Base-by-base conservation (phyloP, 2,888 invertebrate genomes). In the Oeneis ivallda region DNA sequence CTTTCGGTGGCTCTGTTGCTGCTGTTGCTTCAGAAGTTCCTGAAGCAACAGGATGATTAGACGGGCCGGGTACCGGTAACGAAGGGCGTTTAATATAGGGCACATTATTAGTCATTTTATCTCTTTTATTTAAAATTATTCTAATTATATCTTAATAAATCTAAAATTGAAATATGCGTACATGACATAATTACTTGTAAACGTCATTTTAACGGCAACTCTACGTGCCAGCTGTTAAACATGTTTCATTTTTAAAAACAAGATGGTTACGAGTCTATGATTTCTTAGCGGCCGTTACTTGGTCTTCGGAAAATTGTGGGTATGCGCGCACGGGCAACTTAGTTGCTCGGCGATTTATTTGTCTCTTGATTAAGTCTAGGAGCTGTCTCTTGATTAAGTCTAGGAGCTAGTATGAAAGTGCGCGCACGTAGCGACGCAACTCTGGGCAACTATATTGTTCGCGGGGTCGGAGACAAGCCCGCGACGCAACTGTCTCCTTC, bases 51-150 rank as follows among this genome's bases (percentile, higher is more conserved):
- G 58, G n/a, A 34, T 70, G 65, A 37, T 71, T 72, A 2, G 74
- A 74, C 3, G 72, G 62, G 1, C 68, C 68, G 7, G 74, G 71
- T 41, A 65, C 26, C 11, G 69, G 69, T 9, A 70, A 53, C 8
- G 67, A 67, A 37, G 69, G 69, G 1, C 60, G 67, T 53, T 65
- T 70, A 47, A 57, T 61, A 19, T 57, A 10, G 7, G 17, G 4
- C 17, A 10, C 39, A 9, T 39, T 34, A 39, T 49, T 17, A 13
- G 41, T 0, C 41, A 17, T 54, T 37, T 34, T 47, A 50, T 50
- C 37, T 17, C 13, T 39, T 60, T 19, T 49, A 49, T 50, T 37
- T 37, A 19, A 17, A 34, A 49, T 19, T 50, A 49, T 39, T 10
- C 49, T 49, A 37, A 37, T 49, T 37, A 37, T 50, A 17, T 47